A percentile compares a stretch with the other conserved stretches of the same genome.
These are phyloP conservation scores for Sebastes hubbsi DNA, from an alignment of 2,797 vertebrate species.

Conservation along the genomic window DNA sequence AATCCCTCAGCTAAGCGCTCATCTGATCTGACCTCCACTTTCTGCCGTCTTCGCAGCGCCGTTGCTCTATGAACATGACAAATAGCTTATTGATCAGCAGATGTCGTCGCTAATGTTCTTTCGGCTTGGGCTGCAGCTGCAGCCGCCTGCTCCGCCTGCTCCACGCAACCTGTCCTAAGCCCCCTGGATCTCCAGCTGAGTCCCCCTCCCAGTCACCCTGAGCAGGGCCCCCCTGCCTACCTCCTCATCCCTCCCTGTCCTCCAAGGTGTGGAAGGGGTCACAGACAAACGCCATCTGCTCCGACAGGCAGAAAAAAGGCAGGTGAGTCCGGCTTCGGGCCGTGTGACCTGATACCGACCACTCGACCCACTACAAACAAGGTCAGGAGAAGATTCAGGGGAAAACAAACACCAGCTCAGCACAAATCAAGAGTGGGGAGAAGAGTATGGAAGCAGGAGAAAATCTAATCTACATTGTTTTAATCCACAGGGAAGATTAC, in stretches of 20 bases:
- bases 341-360: constrained; percentile 14
- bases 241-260: constrained; percentile 19
- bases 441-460: not conserved
- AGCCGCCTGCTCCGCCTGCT: constrained; percentile 25
- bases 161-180: constrained; percentile 40
- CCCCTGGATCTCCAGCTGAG: constrained; percentile 60
- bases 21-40: constrained; percentile 48
- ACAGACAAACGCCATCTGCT: constrained; percentile 70
- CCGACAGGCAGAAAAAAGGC: constrained; percentile 39
- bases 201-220: constrained; percentile 1
- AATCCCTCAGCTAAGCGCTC: constrained; percentile 44
- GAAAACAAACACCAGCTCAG: constrained; percentile 35
- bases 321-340: constrained; percentile 61
- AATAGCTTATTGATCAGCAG: constrained; percentile 78
- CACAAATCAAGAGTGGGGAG: constrained; percentile 23
- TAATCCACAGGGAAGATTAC: constrained; percentile 74
- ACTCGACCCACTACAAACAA: constrained; percentile 48
- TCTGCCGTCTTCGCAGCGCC: not conserved
- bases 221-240: not conserved
- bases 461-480: constrained; percentile 72
- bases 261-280: constrained; percentile 70
- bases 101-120: constrained; percentile 60
- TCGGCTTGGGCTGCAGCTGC: constrained; percentile 53
- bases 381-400: constrained; percentile 39
- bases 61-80: constrained; percentile 60